phyloP scores from a whole-genome alignment of 2,888 invertebrate genomes.

The Nymphalis polychloros region DNA sequence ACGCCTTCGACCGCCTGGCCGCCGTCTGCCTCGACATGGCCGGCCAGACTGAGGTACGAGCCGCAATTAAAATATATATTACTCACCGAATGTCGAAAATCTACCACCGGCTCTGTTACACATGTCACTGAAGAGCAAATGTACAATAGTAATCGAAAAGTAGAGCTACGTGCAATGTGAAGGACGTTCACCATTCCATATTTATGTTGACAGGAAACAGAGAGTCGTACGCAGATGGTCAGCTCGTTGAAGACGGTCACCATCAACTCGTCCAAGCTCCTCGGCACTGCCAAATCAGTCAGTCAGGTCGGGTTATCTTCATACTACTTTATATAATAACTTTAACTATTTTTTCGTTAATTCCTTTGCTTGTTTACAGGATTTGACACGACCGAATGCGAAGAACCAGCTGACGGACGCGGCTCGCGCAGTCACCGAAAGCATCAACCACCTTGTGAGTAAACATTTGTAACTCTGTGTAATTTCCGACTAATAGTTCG shows the following conservation, averaged over 20 bases:
- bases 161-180: too few species aligned
- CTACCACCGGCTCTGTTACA: too few species aligned
- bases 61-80: not conserved
- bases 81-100: not conserved
- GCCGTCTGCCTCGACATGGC: constrained; percentile 92
- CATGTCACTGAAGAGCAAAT: too few species aligned
- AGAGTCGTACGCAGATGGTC: constrained; percentile 90
- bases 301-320: constrained; percentile 81
- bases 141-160: too few species aligned
- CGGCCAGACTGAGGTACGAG: constrained; percentile 85
- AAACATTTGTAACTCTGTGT: constrained; percentile 11
- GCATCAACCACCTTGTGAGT: constrained; percentile 92
- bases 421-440: constrained; percentile 94
- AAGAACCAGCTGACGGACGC: constrained; percentile 94
- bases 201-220: constrained; percentile 80
- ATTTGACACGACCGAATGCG: constrained; percentile 93
- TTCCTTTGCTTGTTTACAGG: constrained; percentile 61
- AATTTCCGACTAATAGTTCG: too few species aligned
- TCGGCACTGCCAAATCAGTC: constrained; percentile 93
- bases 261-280: constrained; percentile 90
- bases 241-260: constrained; percentile 93
- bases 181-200: too few species aligned
- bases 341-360: not conserved
- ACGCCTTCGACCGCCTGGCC: constrained; percentile 89
- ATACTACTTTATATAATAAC: not conserved